Base-by-base conservation (phyloP, 64 coral and sea anemone genomes). In the Montipora sp. region DNA sequence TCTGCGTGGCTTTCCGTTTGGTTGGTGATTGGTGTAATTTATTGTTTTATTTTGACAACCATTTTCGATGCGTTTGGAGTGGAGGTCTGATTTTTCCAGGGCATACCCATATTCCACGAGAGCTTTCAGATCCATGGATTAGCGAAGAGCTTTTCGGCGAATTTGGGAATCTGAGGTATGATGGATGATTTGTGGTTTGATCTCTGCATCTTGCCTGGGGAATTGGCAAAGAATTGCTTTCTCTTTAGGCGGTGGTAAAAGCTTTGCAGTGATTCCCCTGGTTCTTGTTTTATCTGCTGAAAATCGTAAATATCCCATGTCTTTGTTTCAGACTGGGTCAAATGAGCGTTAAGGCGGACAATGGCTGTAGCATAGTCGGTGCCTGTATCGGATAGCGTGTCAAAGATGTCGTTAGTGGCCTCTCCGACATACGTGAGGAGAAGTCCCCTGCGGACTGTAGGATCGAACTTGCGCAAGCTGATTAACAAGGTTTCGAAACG, bases 121-220 rank as follows among this genome's bases (percentile, higher is more conserved):
- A 57, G 2, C 51, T 3, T 57, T 57, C 51, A 57, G 51, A 57
- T 57, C 51, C 51, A 84, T 61, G 7, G 71, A 9, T 75, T 91
- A 51, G 73, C 18, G 12, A 44, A 91, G 67, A 20, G 90, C 90
- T 51, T 84, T 84, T 55, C 75, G 51, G 8, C 51, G 23, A 57
- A 92, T 61, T 77, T 68, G 43, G 27, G 14, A 27, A 22, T 84
- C 69, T 45, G 10, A 75, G 46, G 51, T 91, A 19, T 83, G 80
- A 57, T 83, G 79, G 24, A 91, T 90, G 49, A 90, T 81, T 49
- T 80, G 77, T n/a, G 89, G 73, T 79, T 81, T 81, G 77, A 81
- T 90, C 80, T 90, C 89, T 1, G 11, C 44, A 15, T 72, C 88
- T 72, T 80, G 58, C 44, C 69, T 68, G 47, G 47, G 75, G 43